Evolutionary conservation across 2,113 vertebrate species (phyloP), one percentile per base, ranked within the genome.

Genomic region (Upupa epops): DNA sequence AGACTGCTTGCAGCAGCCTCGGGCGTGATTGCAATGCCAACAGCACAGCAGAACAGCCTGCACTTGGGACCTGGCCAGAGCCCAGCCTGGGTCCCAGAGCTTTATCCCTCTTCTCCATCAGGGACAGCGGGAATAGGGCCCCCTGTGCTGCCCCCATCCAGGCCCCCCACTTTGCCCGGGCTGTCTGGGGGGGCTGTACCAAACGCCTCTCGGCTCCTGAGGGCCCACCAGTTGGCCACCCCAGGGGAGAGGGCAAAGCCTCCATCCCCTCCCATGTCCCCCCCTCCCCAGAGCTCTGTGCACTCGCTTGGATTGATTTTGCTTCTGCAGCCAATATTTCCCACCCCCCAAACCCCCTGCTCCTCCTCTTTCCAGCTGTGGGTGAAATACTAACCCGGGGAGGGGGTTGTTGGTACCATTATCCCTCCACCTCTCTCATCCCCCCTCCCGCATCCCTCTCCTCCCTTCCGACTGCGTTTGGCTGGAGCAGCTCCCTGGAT

Each of bases 401-500:
- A 42, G 40, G 11, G 78, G 11, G 78, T 88, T 49, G 90, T 94
- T 87, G 80, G 91, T 88, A 72, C 81, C 93, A 94, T 90, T 80
- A 90, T 84, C 73, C 42, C 88, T 64, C 72, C 73, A 55, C 69
- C 34, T 46, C 58, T 54, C 81, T 86, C 88, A 95, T 88, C 83
- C 54, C 52, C 69, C 86, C 84, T 82, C 54, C 80, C 24, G 54
- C 83, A 61, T 36, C 58, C 42, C 63, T 95, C 94, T 95, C 88
- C 80, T 95, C 93, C 88, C 76, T 83, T 24, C 64, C 19, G 20
- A 80, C 88, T 78, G 86, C 80, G 54, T 22, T 92, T 92, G 19
- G 54, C 81, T 90, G 88, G 78, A 92, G 49, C 59, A 82, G 77
- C 25, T 24, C 72, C 58, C 84, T 96, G 93, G 94, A 82, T 94